Evolutionary conservation across 2,888 invertebrate genomes (phyloP).

Genomic region (Exephanes ischioxanthus): DNA sequence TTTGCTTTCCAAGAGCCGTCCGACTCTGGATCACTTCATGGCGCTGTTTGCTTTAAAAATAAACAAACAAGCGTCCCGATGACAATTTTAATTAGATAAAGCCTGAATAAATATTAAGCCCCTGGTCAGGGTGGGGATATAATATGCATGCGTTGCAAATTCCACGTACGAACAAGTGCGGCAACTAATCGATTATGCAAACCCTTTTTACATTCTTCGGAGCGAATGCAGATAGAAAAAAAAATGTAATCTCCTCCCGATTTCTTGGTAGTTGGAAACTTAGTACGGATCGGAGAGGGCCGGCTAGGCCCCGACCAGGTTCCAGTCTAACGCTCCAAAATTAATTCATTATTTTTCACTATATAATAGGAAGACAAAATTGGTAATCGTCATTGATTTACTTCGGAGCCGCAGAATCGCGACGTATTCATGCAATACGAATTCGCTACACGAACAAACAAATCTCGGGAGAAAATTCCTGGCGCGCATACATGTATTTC

Average conservation of each 20-base stretch:
- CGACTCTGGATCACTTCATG: background rate
- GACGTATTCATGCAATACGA: background rate
- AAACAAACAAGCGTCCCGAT: background rate
- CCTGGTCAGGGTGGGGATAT: background rate
- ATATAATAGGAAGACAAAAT: background rate
- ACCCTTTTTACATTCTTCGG: background rate
- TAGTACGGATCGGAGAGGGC: background rate
- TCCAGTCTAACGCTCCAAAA: background rate
- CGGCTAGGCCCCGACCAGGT: background rate
- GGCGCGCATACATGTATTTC: conserved; percentile 18
- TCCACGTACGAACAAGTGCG: background rate
- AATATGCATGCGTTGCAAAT: background rate
- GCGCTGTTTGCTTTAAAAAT: conserved; percentile 3
- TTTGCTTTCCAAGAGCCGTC: background rate
- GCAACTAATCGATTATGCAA: background rate
- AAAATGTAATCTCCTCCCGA: background rate
- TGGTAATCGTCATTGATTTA: background rate
- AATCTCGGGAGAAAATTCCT: conserved; percentile 24
- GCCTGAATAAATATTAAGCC: conserved; percentile 10
- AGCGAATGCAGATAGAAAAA: too few relatives aligned
- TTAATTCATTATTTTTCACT: background rate
- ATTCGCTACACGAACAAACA: conserved; percentile 25
- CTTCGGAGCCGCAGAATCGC: background rate
- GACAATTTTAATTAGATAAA: conserved; percentile 27
- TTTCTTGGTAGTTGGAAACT: background rate